A percentile compares a stretch with the other conserved stretches of the same genome.
These are phyloP conservation scores for Phoeniculus purpureus DNA, from an alignment of 2,797 vertebrate genomes.

Conservation along the genomic window DNA sequence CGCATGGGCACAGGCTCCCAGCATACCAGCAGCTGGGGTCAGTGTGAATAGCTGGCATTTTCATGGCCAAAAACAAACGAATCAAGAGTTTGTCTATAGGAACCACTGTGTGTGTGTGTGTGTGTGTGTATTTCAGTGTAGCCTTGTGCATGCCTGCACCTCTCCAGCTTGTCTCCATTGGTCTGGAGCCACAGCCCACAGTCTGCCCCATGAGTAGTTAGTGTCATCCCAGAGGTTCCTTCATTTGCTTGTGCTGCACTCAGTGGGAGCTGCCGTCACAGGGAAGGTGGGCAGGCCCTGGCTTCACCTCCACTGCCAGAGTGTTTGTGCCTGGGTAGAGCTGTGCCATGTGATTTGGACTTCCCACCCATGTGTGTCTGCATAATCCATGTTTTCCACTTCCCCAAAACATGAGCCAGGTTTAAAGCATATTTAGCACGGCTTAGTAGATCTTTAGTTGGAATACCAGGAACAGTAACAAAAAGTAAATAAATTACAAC, in stretches of 20 bases:
- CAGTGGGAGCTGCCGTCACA: neutral
- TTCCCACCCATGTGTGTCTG: accelerated
- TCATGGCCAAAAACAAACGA: neutral
- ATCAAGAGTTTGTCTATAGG: neutral
- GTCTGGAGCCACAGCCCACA: neutral
- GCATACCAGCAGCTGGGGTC: accelerated
- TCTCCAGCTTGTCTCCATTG: neutral
- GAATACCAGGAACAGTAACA: neutral
- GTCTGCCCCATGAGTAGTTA: neutral
- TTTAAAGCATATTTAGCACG: neutral
- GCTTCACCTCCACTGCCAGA: neutral
- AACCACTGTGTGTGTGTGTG: accelerated
- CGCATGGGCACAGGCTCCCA: neutral
- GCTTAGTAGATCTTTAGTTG: neutral
- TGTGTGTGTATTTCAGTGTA: no score
- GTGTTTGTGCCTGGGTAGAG: neutral
- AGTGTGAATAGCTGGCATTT: neutral
- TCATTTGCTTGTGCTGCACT: accelerated
- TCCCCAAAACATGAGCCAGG: neutral
- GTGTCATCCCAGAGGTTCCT: no score
- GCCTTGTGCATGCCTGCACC: neutral
- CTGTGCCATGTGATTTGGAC: accelerated
- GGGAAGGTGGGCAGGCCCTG: neutral
- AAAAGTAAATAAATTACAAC: constrained; percentile 18
- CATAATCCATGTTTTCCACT: neutral